phyloP scores from a whole-genome alignment of 2,797 vertebrate genomes.

The Myotis daubentonii region DNA sequence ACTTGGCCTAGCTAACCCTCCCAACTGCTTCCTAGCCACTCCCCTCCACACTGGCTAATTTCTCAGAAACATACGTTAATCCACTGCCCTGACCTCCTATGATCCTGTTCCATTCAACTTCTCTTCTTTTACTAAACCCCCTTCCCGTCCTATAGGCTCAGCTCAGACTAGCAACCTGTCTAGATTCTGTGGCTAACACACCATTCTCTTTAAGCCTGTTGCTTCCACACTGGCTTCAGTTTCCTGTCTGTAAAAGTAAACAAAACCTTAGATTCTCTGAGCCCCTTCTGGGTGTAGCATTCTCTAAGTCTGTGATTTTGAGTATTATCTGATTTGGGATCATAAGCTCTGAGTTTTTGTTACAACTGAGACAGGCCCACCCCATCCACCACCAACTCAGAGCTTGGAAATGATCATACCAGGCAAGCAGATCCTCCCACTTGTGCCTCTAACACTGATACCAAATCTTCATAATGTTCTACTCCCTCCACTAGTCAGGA shows the following conservation, averaged over 20 bases:
- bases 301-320: not conserved
- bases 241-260: not conserved
- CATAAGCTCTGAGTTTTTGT: not conserved
- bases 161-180: not conserved
- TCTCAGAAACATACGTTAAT: not conserved
- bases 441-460: not conserved
- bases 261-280: not conserved
- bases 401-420: not conserved
- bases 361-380: slow-evolving; percentile 1
- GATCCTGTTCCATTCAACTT: not conserved
- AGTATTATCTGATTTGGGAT: not conserved
- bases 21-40: not conserved
- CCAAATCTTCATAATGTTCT: no score
- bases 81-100: not conserved
- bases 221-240: not conserved
- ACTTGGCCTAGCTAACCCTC: not conserved
- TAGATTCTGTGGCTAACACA: not conserved
- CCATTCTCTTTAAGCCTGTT: not conserved
- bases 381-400: not conserved
- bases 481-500: not conserved
- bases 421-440: not conserved
- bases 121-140: not conserved
- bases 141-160: not conserved
- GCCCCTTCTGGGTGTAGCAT: not conserved
- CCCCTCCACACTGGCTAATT: not conserved